Percentiles rank a stretch among this genome's conserved stretches.
phyloP scores from a whole-genome alignment of 2,888 invertebrate genomes.

The Melitaea athalia region DNA sequence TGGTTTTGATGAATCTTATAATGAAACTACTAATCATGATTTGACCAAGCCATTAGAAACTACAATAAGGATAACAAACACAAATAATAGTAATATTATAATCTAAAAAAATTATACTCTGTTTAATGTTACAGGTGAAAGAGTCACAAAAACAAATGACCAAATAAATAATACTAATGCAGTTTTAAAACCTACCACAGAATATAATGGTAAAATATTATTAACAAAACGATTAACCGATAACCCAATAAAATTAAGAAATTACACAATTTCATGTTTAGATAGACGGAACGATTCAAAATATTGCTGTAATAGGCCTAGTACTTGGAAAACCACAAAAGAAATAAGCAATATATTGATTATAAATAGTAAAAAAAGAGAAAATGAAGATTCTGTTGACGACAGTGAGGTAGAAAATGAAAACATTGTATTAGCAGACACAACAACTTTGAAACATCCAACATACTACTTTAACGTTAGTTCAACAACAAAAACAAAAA shows the following conservation, averaged over 20 bases:
- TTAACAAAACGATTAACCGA: background rate
- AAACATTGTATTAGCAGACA: background rate
- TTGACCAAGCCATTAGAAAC: background rate
- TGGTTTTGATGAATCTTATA: background rate
- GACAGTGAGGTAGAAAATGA: background rate
- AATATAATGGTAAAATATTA: background rate
- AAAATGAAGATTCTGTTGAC: background rate
- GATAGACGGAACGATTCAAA: background rate
- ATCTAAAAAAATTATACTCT: background rate
- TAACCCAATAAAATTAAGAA: background rate
- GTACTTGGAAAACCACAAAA: conserved; percentile 45
- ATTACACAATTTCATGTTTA: conserved; percentile 1
- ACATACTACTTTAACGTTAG: background rate
- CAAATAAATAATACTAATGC: background rate
- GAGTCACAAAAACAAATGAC: background rate
- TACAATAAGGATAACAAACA: background rate
- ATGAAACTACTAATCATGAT: background rate
- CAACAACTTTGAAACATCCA: background rate
- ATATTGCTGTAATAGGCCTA: conserved; percentile 44
- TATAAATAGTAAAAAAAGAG: background rate
- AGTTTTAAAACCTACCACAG: background rate
- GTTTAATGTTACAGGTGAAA: background rate
- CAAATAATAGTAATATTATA: background rate
- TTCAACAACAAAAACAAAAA: background rate
- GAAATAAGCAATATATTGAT: conserved; percentile 13